phyloP scores from a whole-genome alignment of 2,797 vertebrate species.

The Tympanoctomys barrerae region DNA sequence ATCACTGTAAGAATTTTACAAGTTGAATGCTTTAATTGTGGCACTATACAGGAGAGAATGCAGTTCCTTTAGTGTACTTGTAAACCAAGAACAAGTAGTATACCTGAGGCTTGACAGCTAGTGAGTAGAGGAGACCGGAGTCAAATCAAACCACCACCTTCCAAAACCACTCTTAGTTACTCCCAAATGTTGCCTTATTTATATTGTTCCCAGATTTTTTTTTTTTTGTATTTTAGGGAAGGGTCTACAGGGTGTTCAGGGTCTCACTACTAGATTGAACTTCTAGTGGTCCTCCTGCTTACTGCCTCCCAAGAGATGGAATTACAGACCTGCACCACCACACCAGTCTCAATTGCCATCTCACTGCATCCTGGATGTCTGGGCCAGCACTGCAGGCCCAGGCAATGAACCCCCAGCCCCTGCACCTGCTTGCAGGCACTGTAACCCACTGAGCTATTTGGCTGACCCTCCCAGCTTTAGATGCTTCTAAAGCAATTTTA shows the following conservation, averaged over 20 bases:
- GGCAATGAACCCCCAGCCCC: too few relatives aligned
- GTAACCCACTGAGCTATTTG: too few relatives aligned
- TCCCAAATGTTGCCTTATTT: not conserved
- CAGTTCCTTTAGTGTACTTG: not conserved
- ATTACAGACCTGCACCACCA: too few relatives aligned
- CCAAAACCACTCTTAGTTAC: not conserved
- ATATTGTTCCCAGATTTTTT: not conserved
- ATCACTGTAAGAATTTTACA: not conserved
- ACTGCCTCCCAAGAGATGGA: too few relatives aligned
- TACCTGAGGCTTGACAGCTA: not conserved
- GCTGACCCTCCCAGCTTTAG: not conserved
- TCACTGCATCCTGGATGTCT: too few relatives aligned
- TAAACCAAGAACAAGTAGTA: not conserved
- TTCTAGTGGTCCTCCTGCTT: too few relatives aligned
- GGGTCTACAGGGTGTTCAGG: too few relatives aligned
- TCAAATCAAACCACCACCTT: not conserved
- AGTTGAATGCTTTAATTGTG: slow-evolving; percentile 2
- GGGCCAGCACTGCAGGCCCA: too few relatives aligned
- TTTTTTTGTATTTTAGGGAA: too few relatives aligned
- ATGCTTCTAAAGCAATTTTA: not conserved
- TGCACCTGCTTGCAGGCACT: too few relatives aligned
- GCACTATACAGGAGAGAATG: not conserved
- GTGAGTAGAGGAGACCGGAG: not conserved
- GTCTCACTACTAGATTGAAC: too few relatives aligned
- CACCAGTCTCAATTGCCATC: too few relatives aligned